Conservation (phyloP, 2,797 vertebrate genomes). For the Kryptopterus vitreolus region DNA sequence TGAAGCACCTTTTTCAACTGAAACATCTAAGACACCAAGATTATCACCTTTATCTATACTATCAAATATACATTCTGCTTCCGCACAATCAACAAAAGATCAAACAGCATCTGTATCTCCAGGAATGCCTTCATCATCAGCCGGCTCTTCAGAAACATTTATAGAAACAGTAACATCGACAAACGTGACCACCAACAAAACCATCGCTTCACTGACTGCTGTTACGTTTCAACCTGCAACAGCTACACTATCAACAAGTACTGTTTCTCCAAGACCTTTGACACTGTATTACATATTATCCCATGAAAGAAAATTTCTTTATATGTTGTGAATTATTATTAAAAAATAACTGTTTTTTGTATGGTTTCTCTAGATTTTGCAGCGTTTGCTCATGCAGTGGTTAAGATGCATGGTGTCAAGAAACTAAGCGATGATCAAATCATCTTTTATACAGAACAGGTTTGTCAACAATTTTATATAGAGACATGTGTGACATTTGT, state of each 20-base stretch:
- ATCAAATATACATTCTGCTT: not conserved
- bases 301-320: not conserved
- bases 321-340: not conserved
- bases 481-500: too few species aligned
- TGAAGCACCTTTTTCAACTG: too few species aligned
- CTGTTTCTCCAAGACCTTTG: not conserved
- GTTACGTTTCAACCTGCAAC: not conserved
- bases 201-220: not conserved
- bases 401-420: conserved; percentile 23
- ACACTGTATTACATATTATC: not conserved
- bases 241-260: not conserved
- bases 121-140: not conserved
- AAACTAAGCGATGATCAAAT: conserved; percentile 27
- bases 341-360: not conserved
- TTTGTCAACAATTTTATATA: too few species aligned
- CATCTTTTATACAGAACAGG: conserved; percentile 26
- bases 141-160: not conserved
- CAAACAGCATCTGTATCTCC: not conserved
- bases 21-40: too few species aligned
- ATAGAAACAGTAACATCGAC: not conserved
- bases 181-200: not conserved
- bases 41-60: not conserved
- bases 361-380: conserved; percentile 16
- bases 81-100: not conserved
- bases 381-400: conserved; percentile 4